phyloP scores from a whole-genome alignment of 2,888 invertebrate genomes.

The Morinoia aosen region DNA sequence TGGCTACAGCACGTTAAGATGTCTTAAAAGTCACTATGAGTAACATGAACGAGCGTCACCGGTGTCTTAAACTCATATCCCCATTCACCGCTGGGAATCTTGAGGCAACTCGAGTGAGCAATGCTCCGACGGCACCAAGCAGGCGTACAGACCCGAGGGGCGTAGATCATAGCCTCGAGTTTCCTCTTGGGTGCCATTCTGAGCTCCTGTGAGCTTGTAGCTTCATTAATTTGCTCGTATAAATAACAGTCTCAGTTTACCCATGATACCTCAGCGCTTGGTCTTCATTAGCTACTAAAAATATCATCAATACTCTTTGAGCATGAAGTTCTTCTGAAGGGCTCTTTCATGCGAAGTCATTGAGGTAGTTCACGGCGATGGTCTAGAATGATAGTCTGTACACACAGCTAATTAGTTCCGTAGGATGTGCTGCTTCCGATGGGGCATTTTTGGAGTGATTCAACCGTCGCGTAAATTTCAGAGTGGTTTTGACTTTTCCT shows the following conservation, averaged over 20 bases:
- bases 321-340: not conserved
- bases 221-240: slow-evolving; percentile 39
- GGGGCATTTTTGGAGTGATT: not conserved
- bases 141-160: not conserved
- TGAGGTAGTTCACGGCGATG: not conserved
- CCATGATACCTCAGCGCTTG: not conserved
- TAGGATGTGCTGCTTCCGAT: not conserved
- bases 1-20: not conserved
- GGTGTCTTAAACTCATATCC: not conserved
- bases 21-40: not conserved
- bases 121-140: not conserved
- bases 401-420: not conserved
- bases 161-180: slow-evolving; percentile 6
- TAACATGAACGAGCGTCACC: not conserved
- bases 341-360: not conserved
- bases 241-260: slow-evolving; percentile 46
- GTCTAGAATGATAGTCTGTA: not conserved
- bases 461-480: not conserved
- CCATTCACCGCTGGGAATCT: slow-evolving; percentile 25
- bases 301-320: not conserved
- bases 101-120: not conserved
- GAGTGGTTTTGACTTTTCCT: not conserved
- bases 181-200: not conserved
- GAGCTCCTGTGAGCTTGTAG: slow-evolving; percentile 31
- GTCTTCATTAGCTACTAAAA: slow-evolving; percentile 7